Base-by-base conservation (phyloP, 1,140 invertebrate genomes). In the Brachionus angularis region DNA sequence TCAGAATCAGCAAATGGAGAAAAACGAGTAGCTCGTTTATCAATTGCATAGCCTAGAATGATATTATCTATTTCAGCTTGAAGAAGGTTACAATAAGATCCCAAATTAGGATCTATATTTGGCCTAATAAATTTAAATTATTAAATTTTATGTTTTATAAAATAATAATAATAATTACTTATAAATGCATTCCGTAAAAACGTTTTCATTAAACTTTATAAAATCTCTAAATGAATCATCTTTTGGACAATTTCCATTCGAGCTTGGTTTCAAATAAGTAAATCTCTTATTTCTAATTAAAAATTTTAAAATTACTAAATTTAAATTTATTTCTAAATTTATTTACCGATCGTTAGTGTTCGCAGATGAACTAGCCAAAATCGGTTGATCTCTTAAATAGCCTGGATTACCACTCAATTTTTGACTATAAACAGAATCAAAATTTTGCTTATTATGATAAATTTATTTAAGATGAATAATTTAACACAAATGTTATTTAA, bases 391-490 rank as follows among this genome's bases (percentile, higher is more conserved):
- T 23, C 53, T 36, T 36, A 39, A 39, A 33, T 58, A 58, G 2
- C 53, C 53, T 23, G 53, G 53, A n/a, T 58, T 58, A 21, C 53
- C 53, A 25, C 53, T 58, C 4, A 58, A 23, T 36, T 58, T 58
- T 27, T 39, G 34, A 23, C n/a, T 58, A 58, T 21, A 14, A 14
- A 36, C 18, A 23, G 33, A 14, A 58, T 58, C 33, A 58, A 39
- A 58, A 39, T 39, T 21, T 10, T 8, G n/a, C n/a, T n/a, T n/a
- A n/a, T n/a, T n/a, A n/a, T n/a, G n/a, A n/a, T n/a, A n/a, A n/a
- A n/a, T n/a, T n/a, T n/a, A n/a, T n/a, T n/a, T n/a, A n/a, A n/a
- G n/a, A n/a, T n/a, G n/a, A n/a, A n/a, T n/a, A n/a, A n/a, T n/a
- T n/a, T n/a, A n/a, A n/a, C n/a, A n/a, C n/a, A n/a, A n/a, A n/a